phyloP scores from a whole-genome alignment of 2,113 vertebrate genomes.

The human region GRCh38 chr1:10401001-10401500 shows the following conservation, averaged over 20 bases:
- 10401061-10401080: too few species aligned
- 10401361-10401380: background rate
- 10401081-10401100: too few species aligned
- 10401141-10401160: too few species aligned
- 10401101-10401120: too few species aligned
- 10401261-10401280: background rate
- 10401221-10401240: background rate
- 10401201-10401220: too few species aligned
- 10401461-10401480: background rate
- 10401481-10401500: background rate
- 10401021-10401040: too few species aligned
- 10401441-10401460: background rate
- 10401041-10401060: too few species aligned
- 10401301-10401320: background rate
- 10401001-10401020: too few species aligned
- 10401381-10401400: background rate
- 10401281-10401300: background rate
- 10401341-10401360: background rate
- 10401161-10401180: too few species aligned
- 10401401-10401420: background rate
- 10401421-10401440: too few species aligned
- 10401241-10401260: background rate
- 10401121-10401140: too few species aligned
- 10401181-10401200: too few species aligned
- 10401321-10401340: background rate